Percentiles rank a stretch among this genome's conserved stretches.
phyloP scores from a whole-genome alignment of 2,888 invertebrate species.

The Fissipunctia ypsillon region DNA sequence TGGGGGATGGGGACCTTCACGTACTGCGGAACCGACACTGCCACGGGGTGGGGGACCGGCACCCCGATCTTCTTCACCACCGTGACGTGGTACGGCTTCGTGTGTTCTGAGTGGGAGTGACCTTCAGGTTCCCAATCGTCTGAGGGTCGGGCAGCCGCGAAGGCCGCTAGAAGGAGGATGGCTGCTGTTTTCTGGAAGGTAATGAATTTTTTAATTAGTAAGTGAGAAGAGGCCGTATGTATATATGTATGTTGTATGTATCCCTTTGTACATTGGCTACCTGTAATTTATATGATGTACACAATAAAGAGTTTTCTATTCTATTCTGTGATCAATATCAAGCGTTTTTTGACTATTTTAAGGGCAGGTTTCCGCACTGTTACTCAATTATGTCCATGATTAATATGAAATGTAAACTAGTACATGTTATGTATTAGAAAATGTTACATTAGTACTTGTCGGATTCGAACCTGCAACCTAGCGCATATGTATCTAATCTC shows the following conservation, averaged over 20 bases:
- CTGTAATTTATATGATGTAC: no score
- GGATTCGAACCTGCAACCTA: background rate
- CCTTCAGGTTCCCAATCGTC: slow-evolving; percentile 90
- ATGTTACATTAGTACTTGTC: background rate
- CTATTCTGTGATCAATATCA: no score
- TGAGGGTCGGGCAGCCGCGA: slow-evolving; percentile 80
- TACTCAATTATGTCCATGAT: background rate
- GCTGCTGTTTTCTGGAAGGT: slow-evolving; percentile 84
- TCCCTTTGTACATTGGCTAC: no score
- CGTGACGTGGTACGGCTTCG: slow-evolving; percentile 93
- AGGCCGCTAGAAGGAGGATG: slow-evolving; percentile 79
- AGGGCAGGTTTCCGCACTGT: background rate
- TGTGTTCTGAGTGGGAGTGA: slow-evolving; percentile 92
- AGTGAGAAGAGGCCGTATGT: no score
- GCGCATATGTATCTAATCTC: background rate
- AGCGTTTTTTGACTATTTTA: background rate
- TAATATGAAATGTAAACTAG: background rate
- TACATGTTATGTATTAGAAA: background rate
- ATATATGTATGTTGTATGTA: no score
- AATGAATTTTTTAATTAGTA: background rate
- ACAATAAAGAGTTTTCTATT: no score
- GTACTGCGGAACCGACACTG: slow-evolving; percentile 93
- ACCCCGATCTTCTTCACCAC: slow-evolving; percentile 93
- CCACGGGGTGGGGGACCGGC: slow-evolving; percentile 93
- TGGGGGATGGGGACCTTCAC: slow-evolving; percentile 94